phyloP scores from a whole-genome alignment of 1,140 invertebrate species.

The Orchesella cincta region DNA sequence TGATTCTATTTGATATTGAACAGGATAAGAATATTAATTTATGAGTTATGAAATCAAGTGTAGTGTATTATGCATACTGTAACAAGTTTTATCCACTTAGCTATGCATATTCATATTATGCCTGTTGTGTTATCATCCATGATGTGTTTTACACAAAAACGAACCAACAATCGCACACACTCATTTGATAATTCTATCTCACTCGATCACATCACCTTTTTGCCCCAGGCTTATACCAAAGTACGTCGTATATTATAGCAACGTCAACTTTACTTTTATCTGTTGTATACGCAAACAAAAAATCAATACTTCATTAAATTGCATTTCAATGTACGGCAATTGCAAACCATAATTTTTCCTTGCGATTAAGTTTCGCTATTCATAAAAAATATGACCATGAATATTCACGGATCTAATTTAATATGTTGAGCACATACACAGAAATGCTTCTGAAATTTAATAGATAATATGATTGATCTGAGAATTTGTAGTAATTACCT shows the following conservation, averaged over 20 bases:
- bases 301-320: too few species aligned
- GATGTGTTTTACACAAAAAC: not conserved
- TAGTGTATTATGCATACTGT: not conserved
- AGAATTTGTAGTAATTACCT: too few species aligned
- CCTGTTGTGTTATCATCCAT: too few species aligned
- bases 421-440: too few species aligned
- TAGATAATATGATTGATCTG: too few species aligned
- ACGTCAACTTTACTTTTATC: not conserved
- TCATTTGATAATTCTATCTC: not conserved
- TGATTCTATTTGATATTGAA: not conserved
- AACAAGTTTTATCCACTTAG: not conserved
- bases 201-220: not conserved
- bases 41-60: not conserved
- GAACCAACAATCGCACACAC: not conserved
- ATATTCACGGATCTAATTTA: too few species aligned
- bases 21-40: not conserved
- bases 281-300: too few species aligned
- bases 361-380: too few species aligned
- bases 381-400: too few species aligned
- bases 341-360: too few species aligned
- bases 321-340: too few species aligned
- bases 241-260: not conserved
- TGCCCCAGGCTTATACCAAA: not conserved
- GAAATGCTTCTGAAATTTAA: too few species aligned
- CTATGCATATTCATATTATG: not conserved